Conservation (phyloP, 2,888 invertebrate genomes). For the Nezara viridula region DNA sequence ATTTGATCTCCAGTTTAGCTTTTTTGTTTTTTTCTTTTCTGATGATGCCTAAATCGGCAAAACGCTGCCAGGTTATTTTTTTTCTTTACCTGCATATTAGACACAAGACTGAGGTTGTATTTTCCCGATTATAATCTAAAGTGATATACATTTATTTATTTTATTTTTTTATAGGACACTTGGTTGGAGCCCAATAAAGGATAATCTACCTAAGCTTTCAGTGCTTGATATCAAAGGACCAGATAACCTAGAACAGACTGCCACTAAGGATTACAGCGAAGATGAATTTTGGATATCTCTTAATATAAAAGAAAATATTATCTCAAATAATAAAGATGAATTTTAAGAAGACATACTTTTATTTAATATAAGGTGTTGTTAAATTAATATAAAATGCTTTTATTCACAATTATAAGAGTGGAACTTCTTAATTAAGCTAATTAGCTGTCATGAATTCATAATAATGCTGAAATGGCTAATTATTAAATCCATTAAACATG, state of each 20-base stretch:
- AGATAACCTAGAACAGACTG: neutral
- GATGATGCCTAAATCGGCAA: no score
- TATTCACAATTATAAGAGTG: neutral
- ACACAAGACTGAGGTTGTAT: no score
- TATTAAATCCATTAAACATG: neutral
- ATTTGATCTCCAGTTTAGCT: no score
- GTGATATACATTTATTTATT: no score
- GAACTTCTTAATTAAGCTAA: no score
- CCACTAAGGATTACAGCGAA: constrained; percentile 1
- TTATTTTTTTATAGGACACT: constrained; percentile 22
- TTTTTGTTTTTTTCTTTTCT: no score
- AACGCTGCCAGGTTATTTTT: no score
- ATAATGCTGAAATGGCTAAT: neutral
- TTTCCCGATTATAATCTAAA: no score
- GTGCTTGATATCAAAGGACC: neutral
- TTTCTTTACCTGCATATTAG: no score
- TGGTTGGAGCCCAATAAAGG: neutral
- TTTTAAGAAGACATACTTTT: neutral
- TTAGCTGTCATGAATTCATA: neutral
- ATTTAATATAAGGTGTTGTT: neutral
- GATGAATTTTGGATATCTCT: constrained; percentile 49
- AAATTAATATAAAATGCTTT: neutral
- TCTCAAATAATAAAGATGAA: constrained; percentile 7
- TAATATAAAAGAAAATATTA: constrained; percentile 47
- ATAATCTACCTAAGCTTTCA: neutral